Evolutionary conservation across 2,888 invertebrate species (phyloP), one percentile per base, ranked within the genome.

Genomic region (Microchrysa polita): DNA sequence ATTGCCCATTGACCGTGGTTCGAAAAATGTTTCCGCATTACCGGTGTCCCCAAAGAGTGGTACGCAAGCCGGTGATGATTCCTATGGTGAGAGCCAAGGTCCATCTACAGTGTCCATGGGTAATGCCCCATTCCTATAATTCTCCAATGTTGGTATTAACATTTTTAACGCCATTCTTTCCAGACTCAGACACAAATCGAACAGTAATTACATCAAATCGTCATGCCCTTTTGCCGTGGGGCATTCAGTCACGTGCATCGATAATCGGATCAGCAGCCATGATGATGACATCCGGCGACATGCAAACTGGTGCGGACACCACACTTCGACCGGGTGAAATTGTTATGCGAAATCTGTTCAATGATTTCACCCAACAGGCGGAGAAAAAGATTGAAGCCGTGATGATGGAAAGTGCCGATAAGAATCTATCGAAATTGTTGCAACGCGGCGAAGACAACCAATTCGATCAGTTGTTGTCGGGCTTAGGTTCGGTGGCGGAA

Each of bases 381-480:
- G 98, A 98, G 81, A 93, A 93, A 82, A 98, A 98, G 86, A 96
- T 99, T 86, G 97, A 97, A 82, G 90, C 91, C 73, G 96, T 98
- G 1, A 93, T 98, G 91, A 89, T 93, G 72, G 98, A 98, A 84
- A 91, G 94, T 75, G 87, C 93, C 91, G 98, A 98, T 82, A 95
- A 95, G 82, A 93, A 95, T n/a, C 85, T 99, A 48, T 95, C 96
- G 34, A 98, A 98, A 87, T 91, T 96, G 1, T 85, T 99, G 73
- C 98, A 98, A 86, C 89, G 97, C 77, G 98, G 98, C 10, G 98
- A 99, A 87, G 98, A 99, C 86, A 87, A 91, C 9, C 94, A 96
- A 79, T 93, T 99, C 81, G 98, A 99, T 85, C 96, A 98, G 85
- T 87, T 98, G 55, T 86, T 98, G 61, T 93, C 92, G 67, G 94